Conservation (phyloP, 1,140 invertebrate species). For the Hesperophylax magnus region DNA sequence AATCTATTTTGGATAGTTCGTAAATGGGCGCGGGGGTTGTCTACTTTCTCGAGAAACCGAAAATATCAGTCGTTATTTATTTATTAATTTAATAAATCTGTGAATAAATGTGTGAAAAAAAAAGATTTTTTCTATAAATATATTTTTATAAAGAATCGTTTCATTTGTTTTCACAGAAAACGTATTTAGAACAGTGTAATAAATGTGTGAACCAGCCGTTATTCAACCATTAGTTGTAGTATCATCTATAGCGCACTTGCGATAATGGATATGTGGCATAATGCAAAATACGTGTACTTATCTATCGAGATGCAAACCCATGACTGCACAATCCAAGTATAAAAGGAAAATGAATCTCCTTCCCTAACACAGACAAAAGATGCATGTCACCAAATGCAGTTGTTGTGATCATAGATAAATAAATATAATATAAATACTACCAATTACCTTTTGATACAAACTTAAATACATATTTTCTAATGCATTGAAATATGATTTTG, state of each 20-base stretch:
- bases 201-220: not conserved
- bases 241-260: not conserved
- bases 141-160: not conserved
- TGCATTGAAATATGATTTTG: constrained; percentile 20
- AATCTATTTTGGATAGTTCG: no score
- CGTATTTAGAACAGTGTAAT: not conserved
- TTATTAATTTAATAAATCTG: no score
- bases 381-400: constrained; percentile 6
- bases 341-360: constrained; percentile 6
- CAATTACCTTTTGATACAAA: not conserved
- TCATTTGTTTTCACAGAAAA: not conserved
- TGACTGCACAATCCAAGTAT: constrained; percentile 8
- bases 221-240: constrained; percentile 16
- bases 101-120: no score
- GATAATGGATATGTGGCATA: not conserved
- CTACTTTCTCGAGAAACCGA: no score
- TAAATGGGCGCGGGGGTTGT: no score
- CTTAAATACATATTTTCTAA: no score
- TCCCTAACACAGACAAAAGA: not conserved
- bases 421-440: not conserved
- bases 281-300: constrained; percentile 8
- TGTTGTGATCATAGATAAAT: not conserved
- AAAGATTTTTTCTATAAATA: not conserved
- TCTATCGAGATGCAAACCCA: not conserved
- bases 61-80: no score